Evolutionary conservation across 2,888 invertebrate species (phyloP).

Genomic region (Vesta saturnalis): DNA sequence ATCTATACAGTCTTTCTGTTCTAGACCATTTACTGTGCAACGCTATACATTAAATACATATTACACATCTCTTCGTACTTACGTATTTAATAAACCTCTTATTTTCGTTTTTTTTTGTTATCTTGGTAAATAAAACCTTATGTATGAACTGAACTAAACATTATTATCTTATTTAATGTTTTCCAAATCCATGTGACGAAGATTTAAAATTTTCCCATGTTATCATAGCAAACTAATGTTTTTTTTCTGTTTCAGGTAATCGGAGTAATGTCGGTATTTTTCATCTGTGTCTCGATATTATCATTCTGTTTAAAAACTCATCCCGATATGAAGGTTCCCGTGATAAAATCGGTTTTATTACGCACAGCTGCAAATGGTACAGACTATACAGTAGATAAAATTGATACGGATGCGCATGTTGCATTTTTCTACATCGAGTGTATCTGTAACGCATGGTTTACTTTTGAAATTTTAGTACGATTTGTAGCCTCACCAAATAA

Average conservation of each 20-base stretch:
- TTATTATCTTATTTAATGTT: neutral
- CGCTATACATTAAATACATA: too few relatives aligned
- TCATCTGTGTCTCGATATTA: slow-evolving; percentile 98
- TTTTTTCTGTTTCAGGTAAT: slow-evolving; percentile 81
- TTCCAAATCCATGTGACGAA: neutral
- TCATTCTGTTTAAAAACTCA: slow-evolving; percentile 99
- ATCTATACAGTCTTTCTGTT: too few relatives aligned
- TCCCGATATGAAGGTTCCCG: slow-evolving; percentile 96
- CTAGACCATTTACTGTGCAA: too few relatives aligned
- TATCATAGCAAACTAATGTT: neutral
- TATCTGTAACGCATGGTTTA: slow-evolving; percentile 99
- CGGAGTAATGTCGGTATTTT: slow-evolving; percentile 98
- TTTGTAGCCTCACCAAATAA: slow-evolving; percentile 95
- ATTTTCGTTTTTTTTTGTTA: neutral
- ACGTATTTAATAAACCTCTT: too few relatives aligned
- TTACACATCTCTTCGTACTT: too few relatives aligned
- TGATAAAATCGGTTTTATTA: slow-evolving; percentile 83
- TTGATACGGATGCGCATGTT: slow-evolving; percentile 94
- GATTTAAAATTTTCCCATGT: neutral
- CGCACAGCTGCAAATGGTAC: slow-evolving; percentile 78
- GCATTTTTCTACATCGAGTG: slow-evolving; percentile 99
- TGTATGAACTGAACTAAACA: too few relatives aligned
- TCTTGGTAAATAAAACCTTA: neutral
- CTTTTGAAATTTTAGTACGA: slow-evolving; percentile 86
- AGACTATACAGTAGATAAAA: slow-evolving; percentile 87